These are phyloP conservation scores for Melanitta fusca DNA, from an alignment of 2,797 vertebrate species.

Conservation along the genomic window DNA sequence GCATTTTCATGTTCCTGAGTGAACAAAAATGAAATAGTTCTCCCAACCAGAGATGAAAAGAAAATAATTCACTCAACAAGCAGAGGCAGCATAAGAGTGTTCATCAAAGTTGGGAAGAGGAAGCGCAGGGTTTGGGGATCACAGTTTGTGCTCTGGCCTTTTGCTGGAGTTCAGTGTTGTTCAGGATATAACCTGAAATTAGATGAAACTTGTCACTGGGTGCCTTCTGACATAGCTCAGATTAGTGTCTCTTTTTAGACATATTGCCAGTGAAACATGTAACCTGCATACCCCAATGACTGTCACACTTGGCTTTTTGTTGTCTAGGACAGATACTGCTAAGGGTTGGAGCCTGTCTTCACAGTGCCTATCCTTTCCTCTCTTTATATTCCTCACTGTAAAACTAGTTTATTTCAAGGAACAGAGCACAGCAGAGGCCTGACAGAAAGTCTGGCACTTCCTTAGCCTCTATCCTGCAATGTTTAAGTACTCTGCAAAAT, in stretches of 20 bases:
- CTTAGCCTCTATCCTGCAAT: background rate
- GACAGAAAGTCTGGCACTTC: background rate
- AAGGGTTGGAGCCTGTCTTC: background rate
- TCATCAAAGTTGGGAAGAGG: background rate
- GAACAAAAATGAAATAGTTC: background rate
- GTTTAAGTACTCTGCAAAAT: slow-evolving; percentile 7
- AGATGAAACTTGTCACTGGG: background rate
- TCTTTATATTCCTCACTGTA: background rate
- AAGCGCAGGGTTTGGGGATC: background rate
- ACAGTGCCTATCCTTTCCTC: background rate
- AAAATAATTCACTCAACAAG: background rate
- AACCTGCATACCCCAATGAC: background rate
- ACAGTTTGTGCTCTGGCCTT: background rate
- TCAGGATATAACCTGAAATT: background rate
- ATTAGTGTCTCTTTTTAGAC: background rate
- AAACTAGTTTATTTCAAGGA: background rate
- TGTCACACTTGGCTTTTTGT: background rate
- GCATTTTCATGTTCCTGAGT: background rate
- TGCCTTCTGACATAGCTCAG: background rate
- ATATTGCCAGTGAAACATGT: background rate
- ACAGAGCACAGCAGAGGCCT: background rate
- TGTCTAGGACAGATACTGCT: background rate
- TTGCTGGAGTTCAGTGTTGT: background rate
- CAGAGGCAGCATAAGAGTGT: background rate
- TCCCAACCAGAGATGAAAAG: background rate